Evolutionary conservation across 2,113 vertebrate species (phyloP).

Genomic region (Platycercus adscitus): DNA sequence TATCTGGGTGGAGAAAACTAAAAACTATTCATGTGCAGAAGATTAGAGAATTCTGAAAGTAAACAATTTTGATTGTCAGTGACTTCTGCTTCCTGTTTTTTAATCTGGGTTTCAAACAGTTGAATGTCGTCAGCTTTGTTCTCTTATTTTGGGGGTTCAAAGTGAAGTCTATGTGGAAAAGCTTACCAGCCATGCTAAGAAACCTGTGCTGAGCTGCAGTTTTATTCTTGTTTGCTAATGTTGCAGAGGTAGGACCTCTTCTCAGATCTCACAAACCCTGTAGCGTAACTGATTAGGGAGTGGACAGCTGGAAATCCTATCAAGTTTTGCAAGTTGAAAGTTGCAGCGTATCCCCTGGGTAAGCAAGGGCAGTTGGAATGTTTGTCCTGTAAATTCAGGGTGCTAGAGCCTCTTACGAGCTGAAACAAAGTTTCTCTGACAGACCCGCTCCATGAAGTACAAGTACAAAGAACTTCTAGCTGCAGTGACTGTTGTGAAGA

Average conservation of each 20-base stretch:
- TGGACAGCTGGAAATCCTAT: neutral
- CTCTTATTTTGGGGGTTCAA: neutral
- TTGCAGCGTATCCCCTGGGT: neutral
- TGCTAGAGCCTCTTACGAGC: neutral
- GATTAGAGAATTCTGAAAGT: neutral
- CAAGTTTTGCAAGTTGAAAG: neutral
- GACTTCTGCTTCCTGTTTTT: neutral
- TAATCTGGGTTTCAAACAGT: neutral
- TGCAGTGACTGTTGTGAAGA: neutral
- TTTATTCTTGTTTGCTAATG: neutral
- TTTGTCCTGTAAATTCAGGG: neutral
- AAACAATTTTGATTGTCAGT: neutral
- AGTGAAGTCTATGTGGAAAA: neutral
- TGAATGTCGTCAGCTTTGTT: neutral
- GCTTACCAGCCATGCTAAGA: neutral
- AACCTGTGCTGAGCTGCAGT: neutral
- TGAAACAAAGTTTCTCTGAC: neutral
- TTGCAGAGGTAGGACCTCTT: neutral
- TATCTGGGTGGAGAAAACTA: neutral
- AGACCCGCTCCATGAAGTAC: neutral
- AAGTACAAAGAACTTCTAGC: neutral
- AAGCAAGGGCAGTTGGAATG: neutral
- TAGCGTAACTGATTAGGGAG: neutral
- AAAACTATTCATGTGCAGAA: neutral
- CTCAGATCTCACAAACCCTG: neutral